Base-by-base conservation (phyloP, 2,113 vertebrate genomes). In the Crotalus viridis region DNA sequence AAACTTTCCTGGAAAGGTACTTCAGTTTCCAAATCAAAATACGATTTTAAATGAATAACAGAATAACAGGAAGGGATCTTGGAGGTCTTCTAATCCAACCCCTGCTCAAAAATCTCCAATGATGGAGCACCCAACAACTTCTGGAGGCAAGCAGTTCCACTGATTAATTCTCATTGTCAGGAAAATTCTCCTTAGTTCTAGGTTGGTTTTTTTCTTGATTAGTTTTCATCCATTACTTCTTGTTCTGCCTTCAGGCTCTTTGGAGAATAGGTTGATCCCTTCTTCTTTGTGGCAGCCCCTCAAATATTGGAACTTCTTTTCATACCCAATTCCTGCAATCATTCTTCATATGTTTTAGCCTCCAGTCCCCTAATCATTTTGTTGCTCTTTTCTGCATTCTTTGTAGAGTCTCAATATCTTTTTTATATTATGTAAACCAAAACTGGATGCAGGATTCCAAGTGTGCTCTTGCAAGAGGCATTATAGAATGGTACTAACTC, bases 1-100 rank as follows among this genome's bases (percentile, higher is more conserved):
- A 69, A 69, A n/a, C 28, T 69, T 69, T 69, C 64, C 12, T 69
- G 26, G 56, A n/a, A 13, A 69, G 61, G 10, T n/a, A 69, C 69
- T 93, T 96, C 15, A 3, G 64, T 94, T 90, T 95, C 94, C 74
- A 90, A 57, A 48, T n/a, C 87, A 88, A 52, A 88, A 86, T 86
- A 86, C 7, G 15, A 81, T 39, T 81, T 81, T 19, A 39, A 39
- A 33, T 81, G 61, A n/a, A n/a, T 13, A 69, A 15, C 4, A 69
- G 61, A 69, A 54, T 54, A 10, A 54, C 52, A 54, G 52, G 4
- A 13, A 33, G 28, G 2, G 28, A 69, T 69, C 64, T 69, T 69
- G 64, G 64, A 69, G 5, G 26, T 64, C 3, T 64, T 64, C 4
- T 64, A 13, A 12, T 33, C 64, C 28, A 69, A 69, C 2, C 28